A percentile compares a stretch with the other conserved stretches of the same genome.
Conservation (phyloP, 2,888 invertebrate species). For the Tribolium freemani region DNA sequence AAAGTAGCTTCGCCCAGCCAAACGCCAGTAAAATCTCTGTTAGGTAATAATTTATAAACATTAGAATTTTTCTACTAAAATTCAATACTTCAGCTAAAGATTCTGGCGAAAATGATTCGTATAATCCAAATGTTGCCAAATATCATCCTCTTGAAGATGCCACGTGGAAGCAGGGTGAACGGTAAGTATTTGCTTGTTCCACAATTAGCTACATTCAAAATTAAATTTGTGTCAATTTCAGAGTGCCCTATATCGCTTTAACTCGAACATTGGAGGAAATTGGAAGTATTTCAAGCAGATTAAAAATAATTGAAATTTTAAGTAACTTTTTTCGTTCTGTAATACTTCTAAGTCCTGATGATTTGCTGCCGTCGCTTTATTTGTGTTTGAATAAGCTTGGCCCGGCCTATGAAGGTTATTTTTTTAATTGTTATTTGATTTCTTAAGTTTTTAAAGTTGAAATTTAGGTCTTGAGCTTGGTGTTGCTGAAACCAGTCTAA, state of each 20-base stretch:
- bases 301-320: constrained; percentile 93
- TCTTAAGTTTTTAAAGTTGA: background rate
- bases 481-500: constrained; percentile 93
- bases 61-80: background rate
- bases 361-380: constrained; percentile 91
- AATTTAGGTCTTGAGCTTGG: constrained; percentile 82
- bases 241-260: constrained; percentile 93
- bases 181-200: constrained; percentile 67
- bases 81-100: background rate
- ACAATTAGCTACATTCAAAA: background rate
- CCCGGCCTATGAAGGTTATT: constrained; percentile 90
- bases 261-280: constrained; percentile 92
- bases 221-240: constrained; percentile 64
- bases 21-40: background rate
- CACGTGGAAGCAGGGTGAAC: constrained; percentile 81
- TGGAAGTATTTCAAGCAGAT: constrained; percentile 85
- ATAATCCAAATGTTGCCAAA: constrained; percentile 78
- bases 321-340: constrained; percentile 95
- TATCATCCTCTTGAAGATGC: constrained; percentile 91
- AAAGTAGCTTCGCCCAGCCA: background rate
- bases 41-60: background rate
- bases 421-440: background rate
- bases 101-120: constrained; percentile 64
- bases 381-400: constrained; percentile 96
- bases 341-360: constrained; percentile 88